Evolutionary conservation across 2,113 vertebrate genomes (phyloP), one percentile per base, ranked within the genome.

Genomic region (Erpornis zantholeuca): DNA sequence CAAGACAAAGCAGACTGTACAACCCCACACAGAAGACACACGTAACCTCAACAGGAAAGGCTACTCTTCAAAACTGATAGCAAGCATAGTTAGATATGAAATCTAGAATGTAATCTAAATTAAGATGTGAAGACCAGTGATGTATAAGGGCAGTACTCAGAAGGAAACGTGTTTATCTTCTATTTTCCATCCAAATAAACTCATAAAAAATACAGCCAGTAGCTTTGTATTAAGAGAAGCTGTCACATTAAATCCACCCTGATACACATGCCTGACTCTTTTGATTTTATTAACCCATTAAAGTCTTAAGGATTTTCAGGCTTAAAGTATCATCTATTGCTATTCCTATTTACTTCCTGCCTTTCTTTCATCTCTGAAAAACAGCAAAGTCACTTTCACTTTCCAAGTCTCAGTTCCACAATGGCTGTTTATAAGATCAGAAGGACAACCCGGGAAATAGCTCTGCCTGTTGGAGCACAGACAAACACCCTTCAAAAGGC

Each of bases 321-420:
- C 79, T 89, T 80, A 57, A 82, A 82, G 54, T 56, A 64, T 50
- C 56, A 69, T 69, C 50, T 71, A 71, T 45, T 19, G 5, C 87
- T 84, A 49, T 60, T 92, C 56, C 57, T 63, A 61, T 90, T 94
- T 94, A 95, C 81, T 95, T 96, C 95, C 87, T 96, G 94, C 70
- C 82, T 78, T 63, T 54, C 90, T 94, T 79, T 91, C 83, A 91
- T 82, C 64, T 65, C 59, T 50, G 63, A 77, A 45, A 60, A 94
- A 88, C 69, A 94, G 93, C 69, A 56, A 82, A 96, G 88, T 79
- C 84, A 95, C 88, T 95, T 97, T 97, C 94, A 90, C 94, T 97
- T 97, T 97, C 94, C 92, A 91, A 96, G 88, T 75, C 85, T 76
- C 73, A 23, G 85, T 59, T 88, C 82, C 88, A 92, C 92, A 94